Evolutionary conservation across 2,113 vertebrate species (phyloP), one percentile per base, ranked within the genome.

Genomic region (Oplegnathus fasciatus): DNA sequence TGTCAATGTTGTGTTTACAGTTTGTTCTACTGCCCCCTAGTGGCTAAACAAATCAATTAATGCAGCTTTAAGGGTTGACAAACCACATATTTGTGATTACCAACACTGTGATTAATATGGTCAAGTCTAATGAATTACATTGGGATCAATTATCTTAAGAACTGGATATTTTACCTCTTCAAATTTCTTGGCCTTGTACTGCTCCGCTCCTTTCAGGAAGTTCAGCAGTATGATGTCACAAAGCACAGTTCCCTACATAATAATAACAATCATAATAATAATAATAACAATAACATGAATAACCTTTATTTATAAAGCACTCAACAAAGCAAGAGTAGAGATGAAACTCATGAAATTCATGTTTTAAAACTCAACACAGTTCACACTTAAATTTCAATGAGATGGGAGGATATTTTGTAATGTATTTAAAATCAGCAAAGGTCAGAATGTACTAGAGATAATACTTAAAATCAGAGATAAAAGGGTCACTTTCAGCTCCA

Each of bases 161-260:
- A 14, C 1, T 2, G 24, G 0, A 3, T 52, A 68, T 37, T 70
- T 88, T 90, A 98, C 98, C 97, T 99, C 97, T 94, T 99, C 98
- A 73, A 98, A 99, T 93, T 99, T 99, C 93, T 96, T 97, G 71
- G 98, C 97, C 84, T 99, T 99, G 96, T 99, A 99, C 80, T 97
- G 97, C 77, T 98, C 97, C 0, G 97, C 98, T 4, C 97, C 98
- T 92, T 98, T 98, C 87, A 99, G 95, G 94, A 99, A 99, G 94
- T 99, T 98, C 83, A 99, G 96, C 74, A 99, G 94, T 86, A 99
- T 98, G 89, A 99, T 97, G 87, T 99, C 98, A 55, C 98, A 99
- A 52, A 99, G 96, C 75, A 99, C 98, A 0, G 98, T 98, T 1
- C 98, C 98, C 98, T 99, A 67, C 0, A 75, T 37, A 6, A 75